These are phyloP conservation scores for Argynnis bischoffii DNA, from an alignment of 2,888 invertebrate genomes.

Conservation along the genomic window DNA sequence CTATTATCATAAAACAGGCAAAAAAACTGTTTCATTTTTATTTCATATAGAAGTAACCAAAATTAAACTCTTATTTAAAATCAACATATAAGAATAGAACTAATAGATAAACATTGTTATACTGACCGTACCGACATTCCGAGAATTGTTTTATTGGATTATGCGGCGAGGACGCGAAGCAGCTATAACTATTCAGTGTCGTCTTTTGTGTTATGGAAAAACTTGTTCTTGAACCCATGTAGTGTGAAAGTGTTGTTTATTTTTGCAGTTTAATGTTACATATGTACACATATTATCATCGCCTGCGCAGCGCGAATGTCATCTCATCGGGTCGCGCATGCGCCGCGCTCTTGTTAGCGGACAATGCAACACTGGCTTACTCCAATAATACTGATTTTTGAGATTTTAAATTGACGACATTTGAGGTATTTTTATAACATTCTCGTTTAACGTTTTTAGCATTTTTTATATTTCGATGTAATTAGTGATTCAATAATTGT, in stretches of 20 bases:
- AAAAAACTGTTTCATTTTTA: neutral
- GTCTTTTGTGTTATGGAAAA: constrained; percentile 83
- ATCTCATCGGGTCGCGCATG: constrained; percentile 55
- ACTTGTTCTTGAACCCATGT: constrained; percentile 83
- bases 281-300: constrained; percentile 83
- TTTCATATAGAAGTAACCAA: neutral
- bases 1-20: too few relatives aligned
- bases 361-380: constrained; percentile 58
- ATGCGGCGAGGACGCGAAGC: constrained; percentile 79
- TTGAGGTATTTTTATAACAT: too few relatives aligned
- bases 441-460: too few relatives aligned
- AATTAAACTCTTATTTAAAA: constrained; percentile 7
- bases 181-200: constrained; percentile 83
- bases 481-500: too few relatives aligned
- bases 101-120: constrained; percentile 46
- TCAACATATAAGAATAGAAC: neutral
- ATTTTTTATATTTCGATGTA: too few relatives aligned
- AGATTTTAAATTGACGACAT: constrained; percentile 31
- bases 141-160: constrained; percentile 81
- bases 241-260: constrained; percentile 82
- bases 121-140: constrained; percentile 79
- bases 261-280: constrained; percentile 83
- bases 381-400: constrained; percentile 56
- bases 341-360: constrained; percentile 61
- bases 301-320: constrained; percentile 70